Evolutionary conservation across 2,113 vertebrate species (phyloP), one percentile per base, ranked within the genome.

Genomic region (Hippocampus guttulatus): DNA sequence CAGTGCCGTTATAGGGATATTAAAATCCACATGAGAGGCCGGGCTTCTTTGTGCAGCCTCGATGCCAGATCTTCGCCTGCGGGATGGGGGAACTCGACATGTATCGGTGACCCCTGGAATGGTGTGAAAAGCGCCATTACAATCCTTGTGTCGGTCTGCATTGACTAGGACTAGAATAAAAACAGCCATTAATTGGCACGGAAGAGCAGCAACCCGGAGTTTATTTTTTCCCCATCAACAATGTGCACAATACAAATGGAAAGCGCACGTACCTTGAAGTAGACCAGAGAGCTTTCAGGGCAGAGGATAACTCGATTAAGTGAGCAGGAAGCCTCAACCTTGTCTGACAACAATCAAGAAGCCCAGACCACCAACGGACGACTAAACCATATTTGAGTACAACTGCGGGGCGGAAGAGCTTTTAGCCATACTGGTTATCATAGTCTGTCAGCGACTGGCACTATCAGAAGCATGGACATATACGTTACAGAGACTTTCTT

Each of bases 311-410:
- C 8, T 10, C n/a, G 52, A n/a, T 10, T 21, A 40, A 10, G 33
- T 20, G 1, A 18, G n/a, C 23, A 16, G 1, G 0, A 5, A 3
- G 20, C 57, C 23, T 49, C 11, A 18, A 18, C 8, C 0, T 2
- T 64, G 64, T 73, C 83, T 85, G 64, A 65, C 21, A 77, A 63
- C 64, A 47, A 25, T 43, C 43, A 15, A 65, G 64, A 16, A 47
- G 45, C 23, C 12, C 12, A 47, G 43, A 65, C 43, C 64, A 25
- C 14, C 41, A 18, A 14, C 43, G 18, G 5, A 18, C 14, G 84
- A 0, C 20, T 20, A 57, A 77, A 87, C 78, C 84, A 87, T 83
- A 77, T 60, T 2, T 0, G 47, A 5, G 2, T 20, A 3, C 15
- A 7, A 1, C 15, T 9, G 43, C 8, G 1, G 30, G 54, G 71